A percentile compares a stretch with the other conserved stretches of the same genome.
Conservation (phyloP, 2,797 vertebrate genomes). For the Allenopithecus nigroviridis region DNA sequence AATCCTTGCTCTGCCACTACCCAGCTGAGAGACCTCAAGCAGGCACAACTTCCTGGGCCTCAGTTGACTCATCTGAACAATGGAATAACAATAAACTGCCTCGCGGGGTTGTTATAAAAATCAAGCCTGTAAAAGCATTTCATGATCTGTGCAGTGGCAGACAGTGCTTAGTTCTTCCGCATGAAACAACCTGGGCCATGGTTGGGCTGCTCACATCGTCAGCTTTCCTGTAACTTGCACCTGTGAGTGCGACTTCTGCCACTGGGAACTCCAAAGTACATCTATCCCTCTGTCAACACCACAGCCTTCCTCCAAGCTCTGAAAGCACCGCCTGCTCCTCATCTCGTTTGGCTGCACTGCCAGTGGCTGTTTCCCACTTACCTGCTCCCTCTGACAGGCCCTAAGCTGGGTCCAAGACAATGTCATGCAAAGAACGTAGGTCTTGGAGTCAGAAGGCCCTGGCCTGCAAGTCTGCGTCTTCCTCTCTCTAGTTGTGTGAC, state of each 20-base stretch:
- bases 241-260: background rate
- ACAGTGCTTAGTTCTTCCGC: background rate
- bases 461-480: background rate
- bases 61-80: background rate
- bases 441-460: background rate
- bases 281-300: background rate
- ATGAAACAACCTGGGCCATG: background rate
- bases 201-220: fast-evolving
- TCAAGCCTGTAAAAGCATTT: background rate
- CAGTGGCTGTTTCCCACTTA: too few relatives aligned
- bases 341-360: too few relatives aligned
- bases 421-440: fast-evolving
- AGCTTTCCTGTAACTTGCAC: too few relatives aligned
- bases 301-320: background rate
- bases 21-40: background rate
- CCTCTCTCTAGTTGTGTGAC: background rate
- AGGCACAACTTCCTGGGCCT: background rate
- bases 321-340: background rate
- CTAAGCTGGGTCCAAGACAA: fast-evolving
- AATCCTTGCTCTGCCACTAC: background rate
- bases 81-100: background rate
- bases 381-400: background rate
- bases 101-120: background rate
- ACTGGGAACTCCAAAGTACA: background rate
- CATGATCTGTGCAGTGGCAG: background rate